Percentiles rank a stretch among this genome's conserved stretches.
Evolutionary conservation across 2,113 vertebrate species (phyloP).

Genomic region (Aegithalos caudatus): DNA sequence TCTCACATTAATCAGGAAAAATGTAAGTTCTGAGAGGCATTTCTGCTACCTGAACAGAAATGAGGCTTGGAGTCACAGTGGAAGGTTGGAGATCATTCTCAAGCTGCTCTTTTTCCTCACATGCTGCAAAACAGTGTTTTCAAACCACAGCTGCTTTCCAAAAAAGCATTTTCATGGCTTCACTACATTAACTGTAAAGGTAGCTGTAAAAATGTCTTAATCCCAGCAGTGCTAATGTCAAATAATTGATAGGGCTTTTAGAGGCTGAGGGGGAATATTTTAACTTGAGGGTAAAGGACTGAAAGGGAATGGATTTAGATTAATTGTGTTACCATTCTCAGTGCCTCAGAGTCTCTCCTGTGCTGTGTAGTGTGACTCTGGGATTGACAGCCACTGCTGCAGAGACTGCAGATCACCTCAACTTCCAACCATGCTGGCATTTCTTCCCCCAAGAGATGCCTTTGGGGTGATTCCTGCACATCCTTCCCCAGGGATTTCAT

Average conservation of each 20-base stretch:
- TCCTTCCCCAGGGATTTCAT: background rate
- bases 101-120: background rate
- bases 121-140: background rate
- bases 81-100: background rate
- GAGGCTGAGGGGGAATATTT: background rate
- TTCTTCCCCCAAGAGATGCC: background rate
- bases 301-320: background rate
- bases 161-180: background rate
- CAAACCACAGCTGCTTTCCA: background rate
- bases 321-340: background rate
- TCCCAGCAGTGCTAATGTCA: background rate
- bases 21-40: background rate
- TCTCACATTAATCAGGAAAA: slow-evolving; percentile 21
- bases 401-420: background rate
- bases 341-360: background rate
- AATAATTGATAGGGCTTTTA: background rate
- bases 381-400: background rate
- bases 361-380: background rate
- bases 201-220: background rate
- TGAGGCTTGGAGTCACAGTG: background rate
- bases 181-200: background rate
- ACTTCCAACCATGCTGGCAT: background rate
- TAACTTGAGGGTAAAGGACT: background rate
- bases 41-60: background rate
- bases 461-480: background rate